Evolutionary conservation across 2,888 invertebrate species (phyloP).

Genomic region (Hyppa rectilinea): DNA sequence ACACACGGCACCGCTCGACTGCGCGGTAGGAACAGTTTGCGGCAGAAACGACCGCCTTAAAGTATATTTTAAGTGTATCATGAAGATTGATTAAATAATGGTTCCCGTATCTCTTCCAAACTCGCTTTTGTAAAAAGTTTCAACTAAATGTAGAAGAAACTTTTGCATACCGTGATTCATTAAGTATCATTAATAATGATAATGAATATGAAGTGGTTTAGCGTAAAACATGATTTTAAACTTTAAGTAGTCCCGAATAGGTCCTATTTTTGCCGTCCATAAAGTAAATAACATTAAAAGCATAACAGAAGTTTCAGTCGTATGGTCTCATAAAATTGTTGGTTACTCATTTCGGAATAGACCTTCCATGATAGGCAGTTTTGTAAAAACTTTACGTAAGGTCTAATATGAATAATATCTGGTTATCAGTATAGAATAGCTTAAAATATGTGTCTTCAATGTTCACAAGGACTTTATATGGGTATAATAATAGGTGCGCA

Average conservation of each 20-base stretch:
- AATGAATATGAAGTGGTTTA: conserved; percentile 16
- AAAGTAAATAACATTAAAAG: background rate
- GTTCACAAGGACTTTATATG: background rate
- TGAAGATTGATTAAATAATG: conserved; percentile 9
- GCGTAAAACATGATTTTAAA: conserved; percentile 24
- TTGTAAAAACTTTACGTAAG: no score
- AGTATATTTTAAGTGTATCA: background rate
- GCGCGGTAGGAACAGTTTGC: no score
- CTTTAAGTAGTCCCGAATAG: background rate
- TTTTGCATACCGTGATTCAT: conserved; percentile 6
- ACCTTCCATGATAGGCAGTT: background rate
- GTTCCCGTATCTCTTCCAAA: background rate
- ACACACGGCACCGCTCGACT: no score
- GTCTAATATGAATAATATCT: background rate
- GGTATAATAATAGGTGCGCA: background rate
- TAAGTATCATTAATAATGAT: conserved; percentile 25
- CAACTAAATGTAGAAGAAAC: conserved; percentile 1
- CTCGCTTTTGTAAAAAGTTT: conserved; percentile 6
- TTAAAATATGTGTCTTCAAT: background rate
- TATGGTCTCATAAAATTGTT: background rate
- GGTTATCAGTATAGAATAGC: no score
- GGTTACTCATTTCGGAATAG: background rate
- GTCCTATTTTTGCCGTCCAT: background rate
- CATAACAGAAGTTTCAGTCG: background rate
- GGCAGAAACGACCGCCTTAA: no score